phyloP scores from a whole-genome alignment of 2,888 invertebrate genomes.

The Eristalis intricaria region DNA sequence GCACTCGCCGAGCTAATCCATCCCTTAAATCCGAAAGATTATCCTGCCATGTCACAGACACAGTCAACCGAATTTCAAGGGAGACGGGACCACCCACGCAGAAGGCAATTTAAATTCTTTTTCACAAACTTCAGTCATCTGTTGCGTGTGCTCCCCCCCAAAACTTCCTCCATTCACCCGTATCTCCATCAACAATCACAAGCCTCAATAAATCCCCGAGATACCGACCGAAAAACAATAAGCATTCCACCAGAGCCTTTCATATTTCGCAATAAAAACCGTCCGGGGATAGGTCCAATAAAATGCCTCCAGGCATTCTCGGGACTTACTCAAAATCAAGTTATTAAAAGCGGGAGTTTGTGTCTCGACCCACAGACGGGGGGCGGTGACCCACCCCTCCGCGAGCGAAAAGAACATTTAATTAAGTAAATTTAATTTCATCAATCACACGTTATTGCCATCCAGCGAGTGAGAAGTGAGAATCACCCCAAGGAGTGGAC shows the following conservation, averaged over 20 bases:
- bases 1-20: not conserved
- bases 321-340: conserved; percentile 27
- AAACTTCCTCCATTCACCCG: not conserved
- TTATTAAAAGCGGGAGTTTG: conserved; percentile 8
- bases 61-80: not conserved
- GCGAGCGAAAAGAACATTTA: conserved; percentile 39
- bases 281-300: conserved; percentile 48
- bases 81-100: no score
- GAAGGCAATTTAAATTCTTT: not conserved
- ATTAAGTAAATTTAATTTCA: conserved; percentile 66
- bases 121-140: not conserved
- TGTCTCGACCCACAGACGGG: no score
- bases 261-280: conserved; percentile 26
- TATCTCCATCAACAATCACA: not conserved
- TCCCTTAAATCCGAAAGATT: not conserved
- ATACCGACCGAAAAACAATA: conserved; percentile 13
- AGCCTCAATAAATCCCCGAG: not conserved
- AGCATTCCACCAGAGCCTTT: not conserved
- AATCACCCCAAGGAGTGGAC: conserved; percentile 60
- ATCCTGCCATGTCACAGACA: not conserved
- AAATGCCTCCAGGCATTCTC: not conserved
- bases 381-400: no score
- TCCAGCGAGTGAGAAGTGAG: not conserved
- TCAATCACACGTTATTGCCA: conserved; percentile 63
- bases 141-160: not conserved